Conservation (phyloP, 1,140 invertebrate genomes). For the Brachionus rotundiformis region DNA sequence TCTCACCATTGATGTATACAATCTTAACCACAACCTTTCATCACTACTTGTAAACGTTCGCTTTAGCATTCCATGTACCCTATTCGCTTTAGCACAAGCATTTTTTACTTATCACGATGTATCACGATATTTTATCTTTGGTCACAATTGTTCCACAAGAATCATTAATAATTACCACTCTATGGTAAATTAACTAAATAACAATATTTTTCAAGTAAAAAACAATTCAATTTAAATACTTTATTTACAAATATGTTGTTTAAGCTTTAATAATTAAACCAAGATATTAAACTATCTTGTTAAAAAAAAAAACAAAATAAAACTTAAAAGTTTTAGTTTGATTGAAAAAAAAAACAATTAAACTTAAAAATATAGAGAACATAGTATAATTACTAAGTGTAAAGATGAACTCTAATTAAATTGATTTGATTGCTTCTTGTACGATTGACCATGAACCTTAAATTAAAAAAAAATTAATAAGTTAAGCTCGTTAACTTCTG, state of each 20-base stretch:
- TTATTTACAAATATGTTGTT: conserved; percentile 10
- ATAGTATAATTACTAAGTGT: background rate
- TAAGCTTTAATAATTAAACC: conserved; percentile 1
- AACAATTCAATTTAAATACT: background rate
- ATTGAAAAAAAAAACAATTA: conserved; percentile 4
- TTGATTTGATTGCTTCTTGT: background rate
- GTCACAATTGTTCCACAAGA: too few species aligned
- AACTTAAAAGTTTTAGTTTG: background rate
- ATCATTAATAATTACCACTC: too few species aligned
- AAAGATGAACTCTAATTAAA: background rate
- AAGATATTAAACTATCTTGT: background rate
- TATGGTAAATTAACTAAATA: too few species aligned
- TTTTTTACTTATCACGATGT: too few species aligned
- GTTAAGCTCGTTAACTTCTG: background rate
- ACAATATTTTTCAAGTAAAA: background rate
- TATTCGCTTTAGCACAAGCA: too few species aligned
- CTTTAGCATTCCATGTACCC: too few species aligned
- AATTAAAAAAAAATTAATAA: conserved; percentile 6
- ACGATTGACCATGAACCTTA: background rate
- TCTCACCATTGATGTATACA: too few species aligned
- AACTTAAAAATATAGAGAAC: background rate
- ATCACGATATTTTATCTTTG: too few species aligned
- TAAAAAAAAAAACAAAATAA: background rate
- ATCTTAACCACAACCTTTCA: too few species aligned
- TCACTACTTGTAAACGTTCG: too few species aligned